Evolutionary conservation across 2,113 vertebrate genomes (phyloP), one percentile per base, ranked within the genome.

Genomic region (Mola mola): DNA sequence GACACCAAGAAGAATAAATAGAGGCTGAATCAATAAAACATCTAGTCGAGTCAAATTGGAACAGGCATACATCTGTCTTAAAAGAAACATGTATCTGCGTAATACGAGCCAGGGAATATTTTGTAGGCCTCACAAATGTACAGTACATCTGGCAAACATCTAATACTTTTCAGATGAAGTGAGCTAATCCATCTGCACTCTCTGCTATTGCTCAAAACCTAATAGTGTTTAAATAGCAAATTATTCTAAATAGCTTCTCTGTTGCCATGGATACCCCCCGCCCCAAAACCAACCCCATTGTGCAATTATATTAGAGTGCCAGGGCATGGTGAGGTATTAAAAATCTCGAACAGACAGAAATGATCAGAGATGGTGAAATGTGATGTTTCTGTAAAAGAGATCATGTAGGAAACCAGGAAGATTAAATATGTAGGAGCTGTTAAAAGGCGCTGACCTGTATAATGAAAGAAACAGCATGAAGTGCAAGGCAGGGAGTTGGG

Each of bases 391-490:
- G 87, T 87, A 87, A 86, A 81, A 75, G 75, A 84, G 85, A 85
- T 87, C 83, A 84, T 68, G 65, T 64, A 82, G 83, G 79, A 84
- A 86, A 83, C 56, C 71, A 42, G 82, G 57, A 69, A 85, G 87
- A 87, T 88, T 88, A 89, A 89, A 89, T 87, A 88, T 88, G 84
- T 82, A 89, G 81, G 78, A 82, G 82, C 85, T 85, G 86, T 86
- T 85, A 88, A 86, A 88, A 90, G 84, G 79, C 84, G 70, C 84
- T 88, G 89, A 89, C 87, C 86, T 89, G 90, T 90, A 91, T 93
- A 91, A 92, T 91, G 88, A 91, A 90, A 91, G 86, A 90, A 87
- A 84, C 84, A 88, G 86, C 85, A 82, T 87, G 88, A 78, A 87
- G 84, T 82, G 76, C 62, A 75, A 79, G 67, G 75, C 63, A 70